These are phyloP conservation scores for Nymphalis urticae DNA, from an alignment of 2,888 invertebrate species.

Conservation along the genomic window DNA sequence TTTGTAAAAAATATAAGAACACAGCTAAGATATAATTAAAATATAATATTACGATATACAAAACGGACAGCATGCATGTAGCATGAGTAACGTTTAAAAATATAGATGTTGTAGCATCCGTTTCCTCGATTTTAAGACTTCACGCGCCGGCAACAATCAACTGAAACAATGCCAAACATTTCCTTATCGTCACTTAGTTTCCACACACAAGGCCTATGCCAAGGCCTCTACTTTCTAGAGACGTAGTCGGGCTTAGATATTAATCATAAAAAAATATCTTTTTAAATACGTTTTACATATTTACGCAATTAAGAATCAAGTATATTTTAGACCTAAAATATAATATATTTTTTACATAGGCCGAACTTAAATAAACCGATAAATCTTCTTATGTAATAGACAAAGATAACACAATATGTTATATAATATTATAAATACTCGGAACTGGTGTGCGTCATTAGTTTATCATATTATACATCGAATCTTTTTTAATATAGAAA, in stretches of 20 bases:
- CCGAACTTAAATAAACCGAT: neutral
- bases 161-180: slow-evolving; percentile 71
- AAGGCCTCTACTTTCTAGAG: slow-evolving; percentile 74
- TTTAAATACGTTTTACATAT: neutral
- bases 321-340: too few species aligned
- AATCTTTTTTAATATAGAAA: neutral
- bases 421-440: neutral
- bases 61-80: slow-evolving; percentile 28
- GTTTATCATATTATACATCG: neutral
- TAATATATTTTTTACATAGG: too few species aligned
- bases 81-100: slow-evolving; percentile 38
- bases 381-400: neutral
- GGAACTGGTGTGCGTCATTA: neutral
- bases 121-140: slow-evolving; percentile 33
- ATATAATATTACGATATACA: slow-evolving; percentile 20
- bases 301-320: neutral
- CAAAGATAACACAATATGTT: neutral
- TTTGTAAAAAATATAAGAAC: too few species aligned
- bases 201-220: slow-evolving; percentile 77
- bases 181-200: slow-evolving; percentile 70
- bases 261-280: neutral
- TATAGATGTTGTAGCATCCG: slow-evolving; percentile 34
- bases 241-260: neutral
- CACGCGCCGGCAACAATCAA: slow-evolving; percentile 28
- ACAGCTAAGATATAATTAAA: neutral